Base-by-base conservation (phyloP, 2,888 invertebrate genomes). In the Noctua janthe region DNA sequence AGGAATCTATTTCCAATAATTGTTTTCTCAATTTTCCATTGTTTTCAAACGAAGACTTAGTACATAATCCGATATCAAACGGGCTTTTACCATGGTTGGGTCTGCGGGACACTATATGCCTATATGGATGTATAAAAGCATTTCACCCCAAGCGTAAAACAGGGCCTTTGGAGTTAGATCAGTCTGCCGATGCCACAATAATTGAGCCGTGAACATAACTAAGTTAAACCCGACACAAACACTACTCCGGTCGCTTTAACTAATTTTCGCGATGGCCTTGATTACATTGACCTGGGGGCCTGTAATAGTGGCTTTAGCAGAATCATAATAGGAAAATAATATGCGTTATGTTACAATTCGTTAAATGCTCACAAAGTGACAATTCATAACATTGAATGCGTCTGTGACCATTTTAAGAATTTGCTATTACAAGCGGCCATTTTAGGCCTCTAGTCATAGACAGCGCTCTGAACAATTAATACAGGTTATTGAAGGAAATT, bases 131-230 rank as follows among this genome's bases (percentile, higher is more conserved):
- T 49, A 43, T 66, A 79, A 62, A 78, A 69, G 47, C 35, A 6
- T 64, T 35, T 35, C 15, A 49, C 10, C 23, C 20, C 7, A 2
- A n/a, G 8, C 13, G 8, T 54, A 23, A 17, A 77, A 54, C 35
- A 15, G 7, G 51, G 56, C 66, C 23, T 72, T 69, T 20, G 23
- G 29, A 83, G 66, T 69, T 59, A 11, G 35, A 64, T 49, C 51
- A 70, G 49, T 47, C 71, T 66, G 47, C 71, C 20, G 62, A 67
- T 47, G 1, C 56, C 29, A 17, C 39, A 71, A 51, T 82, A 66
- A 83, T 74, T 74, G 43, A 75, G 6, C 39, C 35, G n/a, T 66
- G 86, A 59, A 66, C 70, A 62, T 86, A 83, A 86, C 83, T 23
- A 39, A 82, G 76, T 83, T 83, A 75, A 6, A 35, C 7, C 54